Conservation (phyloP, 2,888 invertebrate species). For the Oasisia sp. region DNA sequence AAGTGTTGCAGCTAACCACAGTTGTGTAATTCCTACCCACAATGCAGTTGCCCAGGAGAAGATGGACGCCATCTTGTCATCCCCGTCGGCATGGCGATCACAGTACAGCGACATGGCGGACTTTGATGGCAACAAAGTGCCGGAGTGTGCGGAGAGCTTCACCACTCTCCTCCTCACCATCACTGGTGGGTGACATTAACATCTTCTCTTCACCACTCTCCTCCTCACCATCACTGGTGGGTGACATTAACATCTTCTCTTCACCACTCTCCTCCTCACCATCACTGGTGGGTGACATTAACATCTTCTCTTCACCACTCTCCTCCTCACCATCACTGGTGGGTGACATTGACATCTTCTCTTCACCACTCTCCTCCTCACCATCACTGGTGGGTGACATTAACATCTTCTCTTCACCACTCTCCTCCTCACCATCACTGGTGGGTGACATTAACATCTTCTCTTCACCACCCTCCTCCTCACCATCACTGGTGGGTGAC, state of each 20-base stretch:
- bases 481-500: background rate
- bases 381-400: background rate
- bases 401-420: background rate
- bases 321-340: constrained; percentile 85
- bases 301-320: constrained; percentile 77
- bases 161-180: constrained; percentile 85
- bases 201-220: constrained; percentile 80
- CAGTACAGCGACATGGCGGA: constrained; percentile 67
- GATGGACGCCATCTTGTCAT: constrained; percentile 85
- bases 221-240: constrained; percentile 83
- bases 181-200: constrained; percentile 69
- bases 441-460: background rate
- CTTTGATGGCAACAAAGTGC: constrained; percentile 72
- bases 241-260: constrained; percentile 62
- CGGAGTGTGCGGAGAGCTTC: constrained; percentile 89
- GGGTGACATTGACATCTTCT: constrained; percentile 13
- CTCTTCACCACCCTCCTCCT: no score
- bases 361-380: no score
- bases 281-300: constrained; percentile 74
- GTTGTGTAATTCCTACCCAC: background rate
- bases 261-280: constrained; percentile 84
- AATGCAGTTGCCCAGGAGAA: constrained; percentile 84
- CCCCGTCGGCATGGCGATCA: constrained; percentile 74
- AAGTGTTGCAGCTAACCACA: background rate
- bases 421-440: no score